Evolutionary conservation across 1,140 invertebrate genomes (phyloP).

Genomic region (Dinothrombium tinctorium): DNA sequence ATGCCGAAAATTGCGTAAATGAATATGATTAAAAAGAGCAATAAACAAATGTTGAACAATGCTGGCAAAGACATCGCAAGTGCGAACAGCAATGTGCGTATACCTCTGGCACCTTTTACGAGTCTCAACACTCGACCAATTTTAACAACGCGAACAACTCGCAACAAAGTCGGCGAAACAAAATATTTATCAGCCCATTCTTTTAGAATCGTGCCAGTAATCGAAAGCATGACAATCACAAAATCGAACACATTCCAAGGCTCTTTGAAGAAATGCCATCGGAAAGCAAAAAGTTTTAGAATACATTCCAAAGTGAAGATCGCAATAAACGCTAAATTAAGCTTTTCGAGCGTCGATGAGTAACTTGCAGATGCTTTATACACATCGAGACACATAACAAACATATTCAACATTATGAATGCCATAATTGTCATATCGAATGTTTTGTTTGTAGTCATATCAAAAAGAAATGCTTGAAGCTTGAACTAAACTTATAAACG

Average conservation of each 20-base stretch:
- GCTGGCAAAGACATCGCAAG: conserved; percentile 91
- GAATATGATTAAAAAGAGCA: conserved; percentile 95
- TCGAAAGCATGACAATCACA: conserved; percentile 17
- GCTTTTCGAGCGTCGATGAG: conserved; percentile 53
- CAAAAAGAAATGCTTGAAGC: conserved; percentile 82
- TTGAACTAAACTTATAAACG: conserved; percentile 44
- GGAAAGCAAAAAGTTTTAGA: conserved; percentile 83
- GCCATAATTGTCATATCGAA: conserved; percentile 99
- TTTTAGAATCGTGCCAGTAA: conserved; percentile 67
- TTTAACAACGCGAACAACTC: conserved; percentile 90
- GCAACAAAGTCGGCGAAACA: conserved; percentile 81
- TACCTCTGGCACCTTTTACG: conserved; percentile 82
- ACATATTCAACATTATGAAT: conserved; percentile 93
- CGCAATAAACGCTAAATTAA: conserved; percentile 92
- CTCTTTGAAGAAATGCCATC: conserved; percentile 94
- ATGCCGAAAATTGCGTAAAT: conserved; percentile 98
- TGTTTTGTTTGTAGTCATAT: conserved; percentile 89
- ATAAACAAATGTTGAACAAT: conserved; percentile 90
- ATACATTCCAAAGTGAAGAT: conserved; percentile 93
- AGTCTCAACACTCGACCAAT: conserved; percentile 84
- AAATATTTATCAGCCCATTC: conserved; percentile 93
- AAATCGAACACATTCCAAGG: conserved; percentile 49
- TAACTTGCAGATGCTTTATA: conserved; percentile 64
- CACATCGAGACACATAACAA: conserved; percentile 92
- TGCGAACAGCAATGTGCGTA: conserved; percentile 83